phyloP scores from a whole-genome alignment of 2,888 invertebrate genomes.

The Alviniconcha strummeri region DNA sequence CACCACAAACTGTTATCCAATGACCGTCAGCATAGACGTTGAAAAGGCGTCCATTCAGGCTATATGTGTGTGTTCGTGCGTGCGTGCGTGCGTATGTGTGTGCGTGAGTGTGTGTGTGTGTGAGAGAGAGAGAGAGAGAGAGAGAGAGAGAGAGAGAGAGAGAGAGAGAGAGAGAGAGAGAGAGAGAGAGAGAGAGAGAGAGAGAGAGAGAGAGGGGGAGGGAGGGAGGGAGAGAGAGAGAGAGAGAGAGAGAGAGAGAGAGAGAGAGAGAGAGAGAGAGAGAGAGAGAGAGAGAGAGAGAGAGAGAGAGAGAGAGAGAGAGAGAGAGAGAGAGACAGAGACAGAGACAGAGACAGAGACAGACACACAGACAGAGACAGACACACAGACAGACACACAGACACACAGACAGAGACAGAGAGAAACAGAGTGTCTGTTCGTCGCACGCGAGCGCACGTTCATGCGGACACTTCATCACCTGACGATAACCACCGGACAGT shows the following conservation, averaged over 20 bases:
- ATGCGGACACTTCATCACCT: too few relatives aligned
- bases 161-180: conserved; percentile 18
- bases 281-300: conserved; percentile 30
- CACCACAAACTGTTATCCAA: too few relatives aligned
- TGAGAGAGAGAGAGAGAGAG: too few relatives aligned
- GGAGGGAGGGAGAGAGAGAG: conserved; percentile 18
- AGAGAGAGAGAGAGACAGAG: background rate
- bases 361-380: background rate
- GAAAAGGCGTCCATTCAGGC: too few relatives aligned
- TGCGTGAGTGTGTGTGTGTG: background rate
- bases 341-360: background rate
- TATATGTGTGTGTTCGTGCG: background rate
- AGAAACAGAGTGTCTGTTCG: background rate
- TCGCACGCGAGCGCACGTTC: background rate
- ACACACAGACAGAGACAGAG: background rate
- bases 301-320: background rate
- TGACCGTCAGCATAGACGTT: too few relatives aligned
- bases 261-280: conserved; percentile 28
- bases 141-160: conserved; percentile 19
- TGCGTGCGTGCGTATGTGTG: background rate
- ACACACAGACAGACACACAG: background rate
- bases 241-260: conserved; percentile 26
- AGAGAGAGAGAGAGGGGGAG: conserved; percentile 31
- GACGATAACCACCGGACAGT: background rate
- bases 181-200: conserved; percentile 24